phyloP scores from a whole-genome alignment of 2,113 vertebrate species.

The Myotis brandtii region DNA sequence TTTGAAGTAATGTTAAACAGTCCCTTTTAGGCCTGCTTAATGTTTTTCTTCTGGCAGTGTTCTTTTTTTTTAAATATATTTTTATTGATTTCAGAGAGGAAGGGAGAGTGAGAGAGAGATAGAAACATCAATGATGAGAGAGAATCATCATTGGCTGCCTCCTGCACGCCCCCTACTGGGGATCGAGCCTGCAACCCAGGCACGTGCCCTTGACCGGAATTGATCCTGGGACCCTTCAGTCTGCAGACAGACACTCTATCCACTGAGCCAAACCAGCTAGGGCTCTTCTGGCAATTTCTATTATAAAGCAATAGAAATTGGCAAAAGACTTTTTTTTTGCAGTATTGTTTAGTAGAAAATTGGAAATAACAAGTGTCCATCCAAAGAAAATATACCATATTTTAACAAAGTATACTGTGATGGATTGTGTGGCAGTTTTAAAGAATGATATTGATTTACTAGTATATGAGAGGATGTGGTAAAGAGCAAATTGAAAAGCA shows the following conservation, averaged over 20 bases:
- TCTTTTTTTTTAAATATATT: background rate
- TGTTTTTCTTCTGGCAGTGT: background rate
- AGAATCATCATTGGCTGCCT: too few species aligned
- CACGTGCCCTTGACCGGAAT: too few species aligned
- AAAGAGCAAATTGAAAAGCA: background rate
- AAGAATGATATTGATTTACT: background rate
- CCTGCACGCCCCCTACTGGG: too few species aligned
- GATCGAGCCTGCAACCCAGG: too few species aligned
- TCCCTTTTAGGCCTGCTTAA: background rate
- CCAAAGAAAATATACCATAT: background rate
- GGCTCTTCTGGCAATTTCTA: background rate
- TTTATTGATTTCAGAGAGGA: too few species aligned
- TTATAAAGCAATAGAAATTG: background rate
- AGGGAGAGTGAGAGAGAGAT: too few species aligned
- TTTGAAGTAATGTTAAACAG: slow-evolving; percentile 6
- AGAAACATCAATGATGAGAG: too few species aligned
- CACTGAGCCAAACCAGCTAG: too few species aligned
- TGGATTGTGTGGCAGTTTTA: background rate
- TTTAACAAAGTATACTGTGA: background rate
- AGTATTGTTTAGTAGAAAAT: slow-evolving; percentile 30
- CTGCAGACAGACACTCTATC: too few species aligned
- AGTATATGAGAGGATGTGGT: background rate
- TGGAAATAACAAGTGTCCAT: background rate
- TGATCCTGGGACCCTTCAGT: too few species aligned
- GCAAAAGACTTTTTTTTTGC: background rate